A percentile compares a stretch with the other conserved stretches of the same genome.
phyloP scores from a whole-genome alignment of 2,888 invertebrate genomes.

The Escarpia spicata region DNA sequence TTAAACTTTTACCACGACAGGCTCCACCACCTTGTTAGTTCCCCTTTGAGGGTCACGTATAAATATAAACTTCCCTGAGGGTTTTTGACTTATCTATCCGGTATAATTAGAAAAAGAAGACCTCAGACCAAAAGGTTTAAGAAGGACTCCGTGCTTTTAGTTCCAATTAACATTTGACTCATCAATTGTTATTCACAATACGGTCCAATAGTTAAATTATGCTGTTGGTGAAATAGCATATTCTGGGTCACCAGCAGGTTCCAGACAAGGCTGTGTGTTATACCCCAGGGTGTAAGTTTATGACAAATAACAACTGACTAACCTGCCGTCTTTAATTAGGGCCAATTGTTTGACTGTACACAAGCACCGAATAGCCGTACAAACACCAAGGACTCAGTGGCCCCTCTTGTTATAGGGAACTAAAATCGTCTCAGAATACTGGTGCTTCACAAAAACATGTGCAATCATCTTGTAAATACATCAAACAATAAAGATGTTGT shows the following conservation, averaged over 20 bases:
- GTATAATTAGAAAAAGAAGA: too few relatives aligned
- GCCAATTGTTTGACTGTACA: neutral
- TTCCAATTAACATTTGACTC: neutral
- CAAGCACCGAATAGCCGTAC: neutral
- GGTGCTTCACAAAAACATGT: neutral
- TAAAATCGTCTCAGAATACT: neutral
- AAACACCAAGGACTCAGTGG: neutral
- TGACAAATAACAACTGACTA: conserved; percentile 16
- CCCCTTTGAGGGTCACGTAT: too few relatives aligned
- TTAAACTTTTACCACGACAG: too few relatives aligned
- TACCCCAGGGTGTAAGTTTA: neutral
- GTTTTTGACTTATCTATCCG: too few relatives aligned
- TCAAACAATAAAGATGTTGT: neutral
- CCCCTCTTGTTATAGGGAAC: neutral
- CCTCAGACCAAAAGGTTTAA: too few relatives aligned
- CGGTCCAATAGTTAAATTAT: neutral
- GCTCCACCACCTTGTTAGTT: too few relatives aligned
- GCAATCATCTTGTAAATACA: neutral
- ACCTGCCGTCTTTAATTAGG: neutral
- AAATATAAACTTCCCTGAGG: too few relatives aligned
- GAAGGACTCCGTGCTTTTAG: neutral
- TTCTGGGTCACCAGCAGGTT: neutral
- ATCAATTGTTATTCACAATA: neutral
- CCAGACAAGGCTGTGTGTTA: neutral
- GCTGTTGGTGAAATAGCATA: neutral